A percentile compares a stretch with the other conserved stretches of the same genome.
These are phyloP conservation scores for Perca flavescens DNA, from an alignment of 2,113 vertebrate species.

Conservation along the genomic window DNA sequence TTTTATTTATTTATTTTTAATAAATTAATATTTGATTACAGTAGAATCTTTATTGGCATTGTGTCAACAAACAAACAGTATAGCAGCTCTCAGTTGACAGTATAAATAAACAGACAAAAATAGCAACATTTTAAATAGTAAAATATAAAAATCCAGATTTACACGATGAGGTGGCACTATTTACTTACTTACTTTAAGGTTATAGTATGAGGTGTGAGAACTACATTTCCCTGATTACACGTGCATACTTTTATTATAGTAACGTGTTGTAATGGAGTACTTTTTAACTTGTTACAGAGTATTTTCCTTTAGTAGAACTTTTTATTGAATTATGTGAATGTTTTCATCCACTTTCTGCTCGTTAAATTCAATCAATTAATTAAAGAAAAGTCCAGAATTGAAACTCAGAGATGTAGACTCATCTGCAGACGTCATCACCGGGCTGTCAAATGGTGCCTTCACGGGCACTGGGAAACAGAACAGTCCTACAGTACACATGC, in stretches of 20 bases:
- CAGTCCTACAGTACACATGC: too few species aligned
- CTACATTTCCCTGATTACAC: not conserved
- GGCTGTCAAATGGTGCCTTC: constrained; percentile 24
- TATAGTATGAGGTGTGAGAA: not conserved
- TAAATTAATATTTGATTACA: too few species aligned
- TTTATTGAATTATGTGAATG: not conserved
- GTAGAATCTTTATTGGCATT: too few species aligned
- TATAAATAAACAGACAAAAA: too few species aligned
- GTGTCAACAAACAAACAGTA: too few species aligned
- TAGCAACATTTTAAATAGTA: too few species aligned
- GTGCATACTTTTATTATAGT: not conserved
- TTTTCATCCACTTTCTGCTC: not conserved
- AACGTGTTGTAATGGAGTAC: not conserved
- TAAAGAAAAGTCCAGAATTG: constrained; percentile 26
- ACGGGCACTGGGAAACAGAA: not conserved
- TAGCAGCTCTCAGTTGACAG: too few species aligned
- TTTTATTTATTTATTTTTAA: too few species aligned
- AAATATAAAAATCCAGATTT: too few species aligned
- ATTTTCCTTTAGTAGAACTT: not conserved
- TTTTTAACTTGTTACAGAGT: not conserved
- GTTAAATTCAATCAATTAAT: not conserved
- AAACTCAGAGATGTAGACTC: constrained; percentile 31
- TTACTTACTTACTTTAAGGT: too few species aligned
- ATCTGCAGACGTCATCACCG: constrained; percentile 31
- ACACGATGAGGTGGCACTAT: too few species aligned